phyloP scores from a whole-genome alignment of 2,888 invertebrate genomes.

The Oithona nana region DNA sequence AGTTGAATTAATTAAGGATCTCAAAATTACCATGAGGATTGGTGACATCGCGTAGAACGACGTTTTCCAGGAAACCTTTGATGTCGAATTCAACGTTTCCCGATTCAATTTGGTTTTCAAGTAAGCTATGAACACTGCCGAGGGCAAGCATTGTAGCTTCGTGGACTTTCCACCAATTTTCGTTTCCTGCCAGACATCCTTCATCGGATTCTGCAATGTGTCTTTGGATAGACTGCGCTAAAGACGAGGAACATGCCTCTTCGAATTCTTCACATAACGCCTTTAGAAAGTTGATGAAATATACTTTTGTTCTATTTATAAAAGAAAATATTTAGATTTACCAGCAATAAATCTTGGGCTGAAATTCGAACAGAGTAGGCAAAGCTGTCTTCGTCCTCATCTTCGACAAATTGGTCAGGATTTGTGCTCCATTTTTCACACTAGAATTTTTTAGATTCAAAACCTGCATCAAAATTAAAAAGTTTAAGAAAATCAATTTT shows the following conservation, averaged over 20 bases:
- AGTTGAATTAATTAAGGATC: slow-evolving; percentile 18
- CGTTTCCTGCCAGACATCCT: slow-evolving; percentile 31
- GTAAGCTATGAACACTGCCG: slow-evolving; percentile 34
- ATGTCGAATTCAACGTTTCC: slow-evolving; percentile 21
- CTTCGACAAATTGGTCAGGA: slow-evolving; percentile 46
- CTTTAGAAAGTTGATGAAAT: slow-evolving; percentile 21
- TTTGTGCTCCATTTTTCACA: slow-evolving; percentile 40
- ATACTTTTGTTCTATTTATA: not conserved
- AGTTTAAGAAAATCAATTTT: not conserved
- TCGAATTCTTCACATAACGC: slow-evolving; percentile 36
- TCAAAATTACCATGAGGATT: slow-evolving; percentile 27
- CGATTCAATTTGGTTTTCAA: slow-evolving; percentile 19
- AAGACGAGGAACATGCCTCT: slow-evolving; percentile 34
- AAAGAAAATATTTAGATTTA: slow-evolving; percentile 16
- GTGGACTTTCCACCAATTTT: slow-evolving; percentile 44
- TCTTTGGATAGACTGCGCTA: slow-evolving; percentile 36
- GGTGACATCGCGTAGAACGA: slow-evolving; percentile 33
- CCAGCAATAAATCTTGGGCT: slow-evolving; percentile 32
- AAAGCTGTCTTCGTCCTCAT: slow-evolving; percentile 43
- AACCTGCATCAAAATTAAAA: not conserved
- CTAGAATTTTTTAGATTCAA: slow-evolving; percentile 21
- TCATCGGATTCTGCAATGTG: slow-evolving; percentile 38
- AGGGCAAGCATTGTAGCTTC: slow-evolving; percentile 45
- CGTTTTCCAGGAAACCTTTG: slow-evolving; percentile 28
- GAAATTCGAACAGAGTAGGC: slow-evolving; percentile 44